Evolutionary conservation across 2,797 vertebrate species (phyloP).

Genomic region (Spea hammondii): DNA sequence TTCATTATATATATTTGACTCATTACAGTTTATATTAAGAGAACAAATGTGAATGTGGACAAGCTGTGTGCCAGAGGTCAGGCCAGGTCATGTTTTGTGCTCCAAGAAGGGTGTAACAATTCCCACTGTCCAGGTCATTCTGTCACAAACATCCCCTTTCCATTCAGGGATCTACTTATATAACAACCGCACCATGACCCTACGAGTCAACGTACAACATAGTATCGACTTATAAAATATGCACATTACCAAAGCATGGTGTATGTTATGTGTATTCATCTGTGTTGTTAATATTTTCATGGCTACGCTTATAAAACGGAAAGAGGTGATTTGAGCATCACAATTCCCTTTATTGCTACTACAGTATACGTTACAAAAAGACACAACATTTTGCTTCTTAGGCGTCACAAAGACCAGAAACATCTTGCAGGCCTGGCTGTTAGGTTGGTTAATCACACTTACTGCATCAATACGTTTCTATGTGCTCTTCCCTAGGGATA

Average conservation of each 20-base stretch:
- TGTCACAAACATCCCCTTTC: too few species aligned
- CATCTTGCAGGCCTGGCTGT: slow-evolving; percentile 12
- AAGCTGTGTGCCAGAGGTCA: background rate
- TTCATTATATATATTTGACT: too few species aligned
- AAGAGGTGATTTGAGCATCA: slow-evolving; percentile 32
- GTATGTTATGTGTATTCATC: slow-evolving; percentile 25
- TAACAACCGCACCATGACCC: too few species aligned
- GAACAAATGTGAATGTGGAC: background rate
- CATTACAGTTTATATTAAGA: background rate
- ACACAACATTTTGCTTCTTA: slow-evolving; percentile 8
- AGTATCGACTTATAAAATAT: background rate
- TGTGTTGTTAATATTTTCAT: slow-evolving; percentile 17
- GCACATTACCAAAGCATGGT: background rate
- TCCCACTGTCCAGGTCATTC: background rate
- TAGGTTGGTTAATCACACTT: slow-evolving; percentile 26
- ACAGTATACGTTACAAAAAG: slow-evolving; percentile 16
- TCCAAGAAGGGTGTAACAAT: background rate
- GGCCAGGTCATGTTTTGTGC: background rate
- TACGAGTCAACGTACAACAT: too few species aligned
- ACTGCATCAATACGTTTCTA: slow-evolving; percentile 40
- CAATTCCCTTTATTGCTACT: slow-evolving; percentile 26
- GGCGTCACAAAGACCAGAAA: slow-evolving; percentile 15
- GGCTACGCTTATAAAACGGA: slow-evolving; percentile 11
- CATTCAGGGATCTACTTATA: too few species aligned
- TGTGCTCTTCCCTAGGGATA: slow-evolving; percentile 36